These are phyloP conservation scores for Plebejus melissa DNA, from an alignment of 2,888 invertebrate genomes.

Conservation along the genomic window DNA sequence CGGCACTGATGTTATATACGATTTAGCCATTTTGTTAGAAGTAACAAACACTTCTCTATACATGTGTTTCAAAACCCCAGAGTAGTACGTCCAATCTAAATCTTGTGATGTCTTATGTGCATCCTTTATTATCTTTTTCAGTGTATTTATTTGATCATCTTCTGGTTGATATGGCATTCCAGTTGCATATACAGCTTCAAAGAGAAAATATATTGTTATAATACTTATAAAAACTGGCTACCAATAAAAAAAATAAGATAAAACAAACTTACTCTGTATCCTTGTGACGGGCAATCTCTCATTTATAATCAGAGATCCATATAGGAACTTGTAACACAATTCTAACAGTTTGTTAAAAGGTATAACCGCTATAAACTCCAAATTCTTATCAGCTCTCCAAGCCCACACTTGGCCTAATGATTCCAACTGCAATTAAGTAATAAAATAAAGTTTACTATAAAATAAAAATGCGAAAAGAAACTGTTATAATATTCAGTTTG, in stretches of 20 bases:
- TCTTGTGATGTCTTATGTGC: neutral
- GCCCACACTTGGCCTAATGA: slow-evolving; percentile 88
- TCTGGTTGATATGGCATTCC: slow-evolving; percentile 24
- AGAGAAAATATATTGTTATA: neutral
- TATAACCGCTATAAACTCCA: slow-evolving; percentile 87
- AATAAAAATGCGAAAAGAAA: neutral
- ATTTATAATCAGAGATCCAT: slow-evolving; percentile 85
- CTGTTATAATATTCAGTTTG: no score
- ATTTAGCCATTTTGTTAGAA: slow-evolving; percentile 4
- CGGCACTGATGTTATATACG: neutral
- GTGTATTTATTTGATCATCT: slow-evolving; percentile 2
- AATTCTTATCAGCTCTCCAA: slow-evolving; percentile 87
- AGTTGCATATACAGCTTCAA: slow-evolving; percentile 24
- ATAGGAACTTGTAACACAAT: slow-evolving; percentile 84
- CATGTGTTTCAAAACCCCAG: slow-evolving; percentile 12
- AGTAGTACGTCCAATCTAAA: slow-evolving; percentile 24
- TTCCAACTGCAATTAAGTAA: slow-evolving; percentile 80
- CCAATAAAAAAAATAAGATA: neutral
- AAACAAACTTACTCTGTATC: slow-evolving; percentile 84
- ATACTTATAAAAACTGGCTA: no score
- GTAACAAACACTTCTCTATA: slow-evolving; percentile 8
- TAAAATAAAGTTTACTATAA: neutral
- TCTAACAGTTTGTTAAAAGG: slow-evolving; percentile 87
- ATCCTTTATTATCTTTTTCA: slow-evolving; percentile 1
- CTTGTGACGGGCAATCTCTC: slow-evolving; percentile 86